Evolutionary conservation across 2,113 vertebrate genomes (phyloP).

Genomic region (Lagenorhynchus albirostris): DNA sequence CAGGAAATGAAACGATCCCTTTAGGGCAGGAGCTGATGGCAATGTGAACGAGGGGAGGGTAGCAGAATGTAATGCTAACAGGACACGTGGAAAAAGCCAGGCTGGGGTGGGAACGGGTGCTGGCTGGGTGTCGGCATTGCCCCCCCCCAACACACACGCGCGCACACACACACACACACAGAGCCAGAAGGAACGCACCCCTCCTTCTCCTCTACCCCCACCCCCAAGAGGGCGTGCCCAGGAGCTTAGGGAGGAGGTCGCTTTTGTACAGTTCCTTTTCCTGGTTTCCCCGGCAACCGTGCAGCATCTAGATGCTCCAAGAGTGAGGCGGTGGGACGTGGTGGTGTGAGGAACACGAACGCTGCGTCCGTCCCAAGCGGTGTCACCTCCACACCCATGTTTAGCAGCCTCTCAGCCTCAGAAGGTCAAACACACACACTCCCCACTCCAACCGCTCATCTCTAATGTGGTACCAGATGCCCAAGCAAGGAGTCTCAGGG

Average conservation of each 20-base stretch:
- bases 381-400: neutral
- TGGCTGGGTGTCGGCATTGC: neutral
- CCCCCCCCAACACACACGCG: too few relatives aligned
- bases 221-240: neutral
- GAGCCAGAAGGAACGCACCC: neutral
- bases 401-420: conserved; percentile 10
- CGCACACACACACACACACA: neutral
- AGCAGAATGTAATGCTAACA: rapidly evolving
- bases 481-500: neutral
- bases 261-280: neutral
- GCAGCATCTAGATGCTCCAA: conserved; percentile 11
- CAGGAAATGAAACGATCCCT: neutral
- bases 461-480: neutral
- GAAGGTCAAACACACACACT: neutral
- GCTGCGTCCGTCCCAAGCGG: neutral
- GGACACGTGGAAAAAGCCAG: neutral
- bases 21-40: neutral
- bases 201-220: neutral
- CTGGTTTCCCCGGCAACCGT: conserved; percentile 47
- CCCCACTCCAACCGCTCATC: neutral
- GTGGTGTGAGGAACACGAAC: neutral
- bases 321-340: neutral
- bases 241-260: neutral
- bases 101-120: rapidly evolving
- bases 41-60: neutral